Evolutionary conservation across 2,113 vertebrate species (phyloP), one percentile per base, ranked within the genome.

Genomic region (Nothocercus julius): DNA sequence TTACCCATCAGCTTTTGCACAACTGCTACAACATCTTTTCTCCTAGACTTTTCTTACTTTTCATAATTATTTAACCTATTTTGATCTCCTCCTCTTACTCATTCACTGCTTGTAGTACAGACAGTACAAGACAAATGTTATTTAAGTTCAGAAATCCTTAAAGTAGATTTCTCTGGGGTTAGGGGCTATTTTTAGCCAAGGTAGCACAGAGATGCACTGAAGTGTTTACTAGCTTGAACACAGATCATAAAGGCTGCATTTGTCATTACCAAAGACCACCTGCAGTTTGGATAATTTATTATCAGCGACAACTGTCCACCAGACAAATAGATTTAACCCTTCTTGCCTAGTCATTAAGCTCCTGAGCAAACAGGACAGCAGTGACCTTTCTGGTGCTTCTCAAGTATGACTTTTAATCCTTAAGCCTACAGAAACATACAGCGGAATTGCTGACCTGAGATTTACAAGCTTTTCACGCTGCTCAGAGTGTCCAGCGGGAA

Each of bases 281-380:
- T 97, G 96, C 93, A 97, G 88, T 95, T 92, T 93, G 84, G 66
- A 87, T 94, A 94, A 97, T 96, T 96, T 96, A 96, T 90, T 87
- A 89, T 82, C 92, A 91, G 58, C 73, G 92, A 92, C 95, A 96
- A 94, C 92, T 95, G 49, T 62, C 63, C 83, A 96, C 66, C 27
- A 83, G 53, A 75, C 88, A 90, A 91, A 93, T 84, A 81, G 62
- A 79, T 78, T 95, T 96, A 97, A 96, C 95, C 63, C 95, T 89
- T 90, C 81, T 78, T 74, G 51, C 12, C 24, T 70, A 79, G 49
- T 15, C 70, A 54, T 15, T 66, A 88, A 92, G 40, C 42, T 79
- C 19, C 66, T 22, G 53, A 89, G 49, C 2, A 1, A 63, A 76
- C n/a, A 18, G 44, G 47, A 34, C 53, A 63, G 88, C 70, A 77